Base-by-base conservation (phyloP, 2,888 invertebrate species). In the Noctua comes region DNA sequence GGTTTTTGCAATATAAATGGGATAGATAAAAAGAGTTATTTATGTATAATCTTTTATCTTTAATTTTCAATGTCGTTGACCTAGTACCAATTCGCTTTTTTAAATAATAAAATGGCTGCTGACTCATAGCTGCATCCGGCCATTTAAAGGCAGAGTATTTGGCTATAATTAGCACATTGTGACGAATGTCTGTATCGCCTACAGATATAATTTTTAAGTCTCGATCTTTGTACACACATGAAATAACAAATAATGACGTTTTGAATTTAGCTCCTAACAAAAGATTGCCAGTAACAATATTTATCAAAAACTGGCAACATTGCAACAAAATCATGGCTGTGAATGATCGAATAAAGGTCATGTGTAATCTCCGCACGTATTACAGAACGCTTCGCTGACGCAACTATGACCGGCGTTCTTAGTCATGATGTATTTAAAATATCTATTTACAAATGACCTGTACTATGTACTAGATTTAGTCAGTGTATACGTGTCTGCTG, bases 391-490 rank as follows among this genome's bases (percentile, higher is more conserved):
- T 51, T 64, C 69, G 68, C 77, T 88, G 89, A 88, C 89, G 88
- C 77, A 88, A 88, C 78, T 69, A 62, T 78, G 84, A 73, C 65
- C 77, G 65, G 76, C 31, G 72, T 76, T 40, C 57, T 88, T 88
- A 88, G 86, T 88, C 89, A 89, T 83, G 71, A 74, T 80, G 83
- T 88, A 82, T 83, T 88, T 88, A 83, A 82, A 88, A 88, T 86
- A 88, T 88, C 79, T 80, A 83, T 83, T 79, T 83, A 83, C 83
- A 80, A 80, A 79, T 71, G 81, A 83, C 89, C 82, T 88, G 88
- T 85, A 85, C 71, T 83, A 82, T 87, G 86, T 78, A 77, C 85
- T 78, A 72, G 77, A 87, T 81, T 68, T 51, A 71, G 73, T 76
- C n/a, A 40, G 21, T 54, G 69, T 59, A 54, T 64, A 57, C 51